Percentiles rank a stretch among this genome's conserved stretches.
Evolutionary conservation across 2,888 invertebrate genomes (phyloP).

Genomic region (Microplitis deprimator): DNA sequence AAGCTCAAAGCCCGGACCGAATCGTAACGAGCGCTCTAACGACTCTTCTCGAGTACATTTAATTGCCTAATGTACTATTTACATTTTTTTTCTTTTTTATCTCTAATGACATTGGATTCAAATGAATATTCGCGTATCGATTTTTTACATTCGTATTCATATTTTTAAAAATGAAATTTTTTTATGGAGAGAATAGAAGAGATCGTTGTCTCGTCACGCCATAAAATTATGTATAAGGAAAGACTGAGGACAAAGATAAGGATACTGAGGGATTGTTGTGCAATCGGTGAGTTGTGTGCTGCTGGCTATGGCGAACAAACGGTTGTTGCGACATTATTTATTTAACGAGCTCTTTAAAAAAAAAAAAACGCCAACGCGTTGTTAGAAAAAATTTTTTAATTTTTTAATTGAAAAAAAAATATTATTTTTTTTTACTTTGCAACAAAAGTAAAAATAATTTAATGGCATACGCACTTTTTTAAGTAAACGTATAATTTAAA

Average conservation of each 20-base stretch:
- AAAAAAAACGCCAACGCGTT: background rate
- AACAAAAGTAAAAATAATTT: background rate
- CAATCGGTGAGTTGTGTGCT: constrained; percentile 3
- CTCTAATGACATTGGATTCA: no score
- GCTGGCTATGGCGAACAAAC: constrained; percentile 14
- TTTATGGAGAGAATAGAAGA: background rate
- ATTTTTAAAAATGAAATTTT: constrained; percentile 1
- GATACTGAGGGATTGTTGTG: constrained; percentile 23
- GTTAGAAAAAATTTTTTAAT: no score
- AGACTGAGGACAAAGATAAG: constrained; percentile 36
- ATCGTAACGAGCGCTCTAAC: no score
- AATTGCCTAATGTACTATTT: no score
- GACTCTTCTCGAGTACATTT: no score
- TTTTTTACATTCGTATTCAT: background rate
- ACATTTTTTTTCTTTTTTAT: no score
- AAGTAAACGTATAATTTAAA: background rate
- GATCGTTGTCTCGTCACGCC: constrained; percentile 19
- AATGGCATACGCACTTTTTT: background rate
- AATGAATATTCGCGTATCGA: background rate
- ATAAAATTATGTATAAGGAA: constrained; percentile 22
- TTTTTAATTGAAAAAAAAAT: no score
- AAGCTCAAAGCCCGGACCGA: background rate
- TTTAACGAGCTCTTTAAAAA: constrained; percentile 3
- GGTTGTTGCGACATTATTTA: constrained; percentile 12
- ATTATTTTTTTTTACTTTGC: no score